Evolutionary conservation across 2,797 vertebrate species (phyloP).

Genomic region (Sus cebifrons): DNA sequence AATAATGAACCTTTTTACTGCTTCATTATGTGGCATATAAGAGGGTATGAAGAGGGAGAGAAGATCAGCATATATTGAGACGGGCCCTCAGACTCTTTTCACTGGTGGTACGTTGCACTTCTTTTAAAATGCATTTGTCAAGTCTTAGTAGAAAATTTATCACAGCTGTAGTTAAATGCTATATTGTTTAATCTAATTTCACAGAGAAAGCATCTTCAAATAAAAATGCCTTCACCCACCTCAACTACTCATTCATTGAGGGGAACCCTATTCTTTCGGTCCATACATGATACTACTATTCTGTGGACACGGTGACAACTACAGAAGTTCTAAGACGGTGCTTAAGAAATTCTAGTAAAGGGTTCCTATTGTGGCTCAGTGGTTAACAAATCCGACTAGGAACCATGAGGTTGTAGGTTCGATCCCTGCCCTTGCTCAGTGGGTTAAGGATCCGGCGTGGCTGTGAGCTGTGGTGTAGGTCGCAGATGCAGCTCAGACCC

Average conservation of each 20-base stretch:
- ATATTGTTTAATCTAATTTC: background rate
- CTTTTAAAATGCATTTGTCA: background rate
- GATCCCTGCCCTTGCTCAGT: too few species aligned
- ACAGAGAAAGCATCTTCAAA: background rate
- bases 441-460: too few species aligned
- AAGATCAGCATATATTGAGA: background rate
- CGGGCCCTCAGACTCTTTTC: background rate
- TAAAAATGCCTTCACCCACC: background rate
- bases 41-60: background rate
- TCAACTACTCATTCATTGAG: background rate
- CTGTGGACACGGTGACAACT: background rate
- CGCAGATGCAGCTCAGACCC: too few species aligned
- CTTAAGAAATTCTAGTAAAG: too few species aligned
- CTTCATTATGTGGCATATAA: background rate
- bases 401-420: too few species aligned
- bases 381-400: too few species aligned
- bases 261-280: background rate
- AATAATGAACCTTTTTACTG: background rate
- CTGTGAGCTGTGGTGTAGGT: too few species aligned
- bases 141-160: background rate
- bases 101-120: background rate
- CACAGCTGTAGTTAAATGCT: background rate
- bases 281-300: background rate
- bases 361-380: too few species aligned
- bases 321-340: too few species aligned